Conservation (phyloP, 2,113 vertebrate species). For the Lophura nycthemera region DNA sequence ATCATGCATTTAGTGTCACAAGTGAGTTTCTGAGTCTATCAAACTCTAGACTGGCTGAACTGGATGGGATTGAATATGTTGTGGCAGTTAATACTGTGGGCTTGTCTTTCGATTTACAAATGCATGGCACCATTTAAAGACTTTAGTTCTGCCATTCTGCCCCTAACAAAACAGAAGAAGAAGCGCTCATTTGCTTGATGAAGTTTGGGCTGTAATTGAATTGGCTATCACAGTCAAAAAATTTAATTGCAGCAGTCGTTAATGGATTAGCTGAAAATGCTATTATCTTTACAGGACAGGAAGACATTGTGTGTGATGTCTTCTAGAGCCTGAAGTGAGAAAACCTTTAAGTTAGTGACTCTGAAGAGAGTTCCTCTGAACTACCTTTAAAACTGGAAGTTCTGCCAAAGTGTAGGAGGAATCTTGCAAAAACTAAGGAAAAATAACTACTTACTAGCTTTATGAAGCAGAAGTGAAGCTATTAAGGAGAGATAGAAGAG, state of each 20-base stretch:
- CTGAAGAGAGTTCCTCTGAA: neutral
- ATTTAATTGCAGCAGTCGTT: neutral
- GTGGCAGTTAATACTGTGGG: neutral
- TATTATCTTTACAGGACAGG: neutral
- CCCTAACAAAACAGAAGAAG: neutral
- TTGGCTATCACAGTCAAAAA: neutral
- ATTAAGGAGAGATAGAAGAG: neutral
- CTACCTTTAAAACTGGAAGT: neutral
- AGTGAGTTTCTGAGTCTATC: neutral
- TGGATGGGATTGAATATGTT: neutral
- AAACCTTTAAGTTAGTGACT: neutral
- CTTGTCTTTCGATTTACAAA: neutral
- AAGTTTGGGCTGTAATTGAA: neutral
- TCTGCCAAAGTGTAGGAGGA: neutral
- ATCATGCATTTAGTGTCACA: neutral
- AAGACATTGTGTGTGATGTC: neutral
- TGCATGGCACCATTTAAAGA: neutral
- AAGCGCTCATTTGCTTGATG: neutral
- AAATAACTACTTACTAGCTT: neutral
- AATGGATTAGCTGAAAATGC: conserved; percentile 8
- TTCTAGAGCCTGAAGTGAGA: neutral
- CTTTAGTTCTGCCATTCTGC: neutral
- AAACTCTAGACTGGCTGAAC: neutral
- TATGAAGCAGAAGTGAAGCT: neutral
- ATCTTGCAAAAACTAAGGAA: neutral